Base-by-base conservation (phyloP, 92 coral and sea anemone genomes). In the Siderastrea radians region DNA sequence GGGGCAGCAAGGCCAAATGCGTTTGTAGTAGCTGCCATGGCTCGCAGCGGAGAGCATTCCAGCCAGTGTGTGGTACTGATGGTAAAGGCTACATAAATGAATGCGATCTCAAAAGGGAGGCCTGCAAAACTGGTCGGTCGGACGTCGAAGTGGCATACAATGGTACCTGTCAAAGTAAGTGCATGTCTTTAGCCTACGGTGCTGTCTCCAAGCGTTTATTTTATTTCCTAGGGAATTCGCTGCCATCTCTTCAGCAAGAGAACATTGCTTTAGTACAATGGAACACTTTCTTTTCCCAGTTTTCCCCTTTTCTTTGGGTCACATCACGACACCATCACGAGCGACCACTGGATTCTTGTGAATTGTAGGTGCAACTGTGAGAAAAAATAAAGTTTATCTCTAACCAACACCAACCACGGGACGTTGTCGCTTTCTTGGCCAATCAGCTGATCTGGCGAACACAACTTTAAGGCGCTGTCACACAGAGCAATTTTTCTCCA, bases 101-200 rank as follows among this genome's bases (percentile, higher is more conserved):
- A 49, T 74, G 80, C 19, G 87, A 73, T 26, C 70, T 84, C 47
- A 58, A 49, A 13, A 73, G 66, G 50, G 19, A 62, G 15, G 79
- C 87, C 0, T 49, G 72, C 52, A 62, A 47, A 10, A 19, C 70
- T 13, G 17, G 70, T 3, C 47, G 78, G 48, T 2, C 19, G 26
- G 51, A 70, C 55, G 9, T 84, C 38, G 73, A 49, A 59, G 79
- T 84, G 57, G 87, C 80, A 1, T 84, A 84, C 2, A 51, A 51
- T 12, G 87, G 87, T 4, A 43, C n/a, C 14, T 84, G 87, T 52
- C 79, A 84, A 74, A 74, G 87, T 84, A 84, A 84, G 87, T 73
- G 38, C 38, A 26, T 26, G 38, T 26, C 38, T 26, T 26, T 26
- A 26, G 38, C 38, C 38, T 26, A 26, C 38, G 38, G 38, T 26